These are phyloP conservation scores for Lochmaea capreae DNA, from an alignment of 2,888 invertebrate species.

Conservation along the genomic window DNA sequence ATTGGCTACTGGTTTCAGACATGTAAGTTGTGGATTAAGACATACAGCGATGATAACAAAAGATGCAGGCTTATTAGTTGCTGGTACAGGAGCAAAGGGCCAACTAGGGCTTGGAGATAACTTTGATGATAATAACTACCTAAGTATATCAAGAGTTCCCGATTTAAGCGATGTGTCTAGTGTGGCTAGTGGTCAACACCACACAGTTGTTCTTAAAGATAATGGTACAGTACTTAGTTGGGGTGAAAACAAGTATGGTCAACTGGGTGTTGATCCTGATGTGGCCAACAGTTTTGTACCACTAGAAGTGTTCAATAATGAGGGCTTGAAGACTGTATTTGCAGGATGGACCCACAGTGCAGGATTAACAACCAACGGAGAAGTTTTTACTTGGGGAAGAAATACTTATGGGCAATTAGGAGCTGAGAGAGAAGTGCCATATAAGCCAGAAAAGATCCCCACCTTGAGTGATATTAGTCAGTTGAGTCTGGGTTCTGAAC, in stretches of 20 bases:
- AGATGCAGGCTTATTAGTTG: constrained; percentile 72
- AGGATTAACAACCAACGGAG: constrained; percentile 72
- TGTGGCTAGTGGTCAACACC: constrained; percentile 85
- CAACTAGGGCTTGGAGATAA: constrained; percentile 73
- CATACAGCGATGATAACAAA: constrained; percentile 76
- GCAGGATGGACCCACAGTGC: constrained; percentile 86
- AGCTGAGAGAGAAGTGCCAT: constrained; percentile 63
- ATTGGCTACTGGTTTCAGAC: constrained; percentile 67
- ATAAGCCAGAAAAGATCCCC: constrained; percentile 66
- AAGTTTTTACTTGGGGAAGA: constrained; percentile 81
- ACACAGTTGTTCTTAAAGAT: constrained; percentile 72
- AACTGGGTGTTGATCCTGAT: constrained; percentile 73
- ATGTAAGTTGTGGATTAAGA: constrained; percentile 76
- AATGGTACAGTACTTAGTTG: constrained; percentile 76
- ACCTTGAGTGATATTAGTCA: constrained; percentile 68
- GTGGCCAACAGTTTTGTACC: constrained; percentile 69
- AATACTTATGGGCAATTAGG: constrained; percentile 86
- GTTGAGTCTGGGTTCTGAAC: constrained; percentile 82
- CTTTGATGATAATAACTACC: constrained; percentile 63
- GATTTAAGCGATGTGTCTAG: constrained; percentile 70
- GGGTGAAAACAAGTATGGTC: constrained; percentile 89
- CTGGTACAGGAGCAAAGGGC: constrained; percentile 77
- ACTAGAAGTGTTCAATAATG: constrained; percentile 70
- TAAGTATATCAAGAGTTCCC: constrained; percentile 68
- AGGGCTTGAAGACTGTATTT: constrained; percentile 70